These are phyloP conservation scores for Malacoraja senta DNA, from an alignment of 2,797 vertebrate genomes.

Conservation along the genomic window DNA sequence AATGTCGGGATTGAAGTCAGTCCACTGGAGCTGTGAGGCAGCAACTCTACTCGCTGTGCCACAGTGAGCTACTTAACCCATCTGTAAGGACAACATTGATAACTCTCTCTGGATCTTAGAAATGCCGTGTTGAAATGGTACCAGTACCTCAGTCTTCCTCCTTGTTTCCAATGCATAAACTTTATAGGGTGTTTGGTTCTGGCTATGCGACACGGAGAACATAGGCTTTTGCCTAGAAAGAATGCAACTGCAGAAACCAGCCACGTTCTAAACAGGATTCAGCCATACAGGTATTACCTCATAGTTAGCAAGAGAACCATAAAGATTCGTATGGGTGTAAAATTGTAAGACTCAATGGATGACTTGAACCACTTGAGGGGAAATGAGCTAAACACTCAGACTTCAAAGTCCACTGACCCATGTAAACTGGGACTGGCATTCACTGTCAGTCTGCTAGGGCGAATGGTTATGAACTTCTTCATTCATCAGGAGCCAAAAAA, in stretches of 20 bases:
- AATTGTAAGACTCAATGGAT: neutral
- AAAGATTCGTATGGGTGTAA: neutral
- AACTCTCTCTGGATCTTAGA: neutral
- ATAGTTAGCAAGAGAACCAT: neutral
- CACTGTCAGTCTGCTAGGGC: conserved; percentile 1
- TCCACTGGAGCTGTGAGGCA: too few relatives aligned
- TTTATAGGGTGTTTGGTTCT: neutral
- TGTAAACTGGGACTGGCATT: conserved; percentile 1
- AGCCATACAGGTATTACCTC: neutral
- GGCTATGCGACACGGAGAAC: neutral
- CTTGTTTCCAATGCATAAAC: neutral
- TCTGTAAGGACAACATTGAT: too few relatives aligned
- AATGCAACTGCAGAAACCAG: neutral
- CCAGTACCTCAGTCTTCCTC: neutral
- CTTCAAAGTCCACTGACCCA: conserved; percentile 6
- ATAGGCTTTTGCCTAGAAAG: neutral
- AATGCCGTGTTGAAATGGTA: neutral
- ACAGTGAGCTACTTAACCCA: too few relatives aligned
- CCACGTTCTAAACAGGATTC: neutral
- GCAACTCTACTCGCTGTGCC: too few relatives aligned
- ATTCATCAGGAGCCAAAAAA: conserved; percentile 1
- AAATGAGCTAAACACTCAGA: neutral
- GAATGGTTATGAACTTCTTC: neutral
- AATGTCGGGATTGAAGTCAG: too few relatives aligned
- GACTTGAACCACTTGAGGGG: neutral